Conservation (phyloP, 1,140 invertebrate genomes). For the Drosophila ironensis region DNA sequence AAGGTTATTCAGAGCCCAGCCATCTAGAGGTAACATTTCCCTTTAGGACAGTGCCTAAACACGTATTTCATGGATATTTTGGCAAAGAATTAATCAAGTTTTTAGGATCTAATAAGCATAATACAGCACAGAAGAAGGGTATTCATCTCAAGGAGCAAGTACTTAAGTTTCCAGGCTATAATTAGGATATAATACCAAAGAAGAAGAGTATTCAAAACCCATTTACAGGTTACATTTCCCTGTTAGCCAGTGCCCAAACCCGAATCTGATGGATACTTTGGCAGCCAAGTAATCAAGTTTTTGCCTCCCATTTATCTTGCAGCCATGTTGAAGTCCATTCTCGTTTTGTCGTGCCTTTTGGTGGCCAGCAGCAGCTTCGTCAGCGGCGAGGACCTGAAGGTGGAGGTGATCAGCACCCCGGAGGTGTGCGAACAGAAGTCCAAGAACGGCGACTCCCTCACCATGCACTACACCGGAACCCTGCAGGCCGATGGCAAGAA, state of each 20-base stretch:
- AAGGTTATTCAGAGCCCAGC: too few species aligned
- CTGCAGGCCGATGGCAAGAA: conserved; percentile 91
- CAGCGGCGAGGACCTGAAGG: conserved; percentile 86
- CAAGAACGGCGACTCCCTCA: conserved; percentile 93
- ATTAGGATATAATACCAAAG: too few species aligned
- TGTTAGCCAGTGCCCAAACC: conserved; percentile 15
- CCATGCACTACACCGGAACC: conserved; percentile 97
- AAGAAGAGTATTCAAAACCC: too few species aligned
- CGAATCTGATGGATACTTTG: neutral
- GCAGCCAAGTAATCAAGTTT: conserved; percentile 27
- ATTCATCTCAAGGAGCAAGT: too few species aligned
- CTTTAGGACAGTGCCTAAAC: too few species aligned
- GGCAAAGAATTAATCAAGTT: too few species aligned
- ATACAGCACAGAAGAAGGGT: too few species aligned
- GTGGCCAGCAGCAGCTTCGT: conserved; percentile 81
- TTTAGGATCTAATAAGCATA: too few species aligned
- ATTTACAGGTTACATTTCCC: neutral
- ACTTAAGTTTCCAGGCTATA: too few species aligned
- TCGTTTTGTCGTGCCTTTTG: conserved; percentile 77
- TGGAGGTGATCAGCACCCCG: conserved; percentile 90
- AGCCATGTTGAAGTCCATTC: conserved; percentile 76
- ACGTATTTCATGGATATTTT: too few species aligned
- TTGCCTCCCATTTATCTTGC: conserved; percentile 18
- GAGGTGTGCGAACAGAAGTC: conserved; percentile 91
- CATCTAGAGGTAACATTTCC: too few species aligned